phyloP scores from a whole-genome alignment of 2,888 invertebrate genomes.

The Diadegma fenestrale region DNA sequence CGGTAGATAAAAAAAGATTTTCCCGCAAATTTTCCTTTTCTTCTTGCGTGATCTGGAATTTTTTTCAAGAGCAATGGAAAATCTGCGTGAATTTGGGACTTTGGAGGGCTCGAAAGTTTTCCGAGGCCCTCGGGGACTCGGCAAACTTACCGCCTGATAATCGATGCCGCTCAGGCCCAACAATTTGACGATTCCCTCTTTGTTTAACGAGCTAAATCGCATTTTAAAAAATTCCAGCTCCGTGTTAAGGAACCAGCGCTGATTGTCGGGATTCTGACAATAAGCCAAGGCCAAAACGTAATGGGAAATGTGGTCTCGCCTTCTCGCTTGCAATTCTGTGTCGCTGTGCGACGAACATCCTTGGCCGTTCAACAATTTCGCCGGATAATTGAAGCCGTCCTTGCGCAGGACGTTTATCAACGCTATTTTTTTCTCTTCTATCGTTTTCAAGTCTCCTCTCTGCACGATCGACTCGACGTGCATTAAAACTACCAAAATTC shows the following conservation, averaged over 20 bases:
- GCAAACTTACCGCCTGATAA: slow-evolving; percentile 86
- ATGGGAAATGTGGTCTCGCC: slow-evolving; percentile 96
- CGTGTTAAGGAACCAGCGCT: slow-evolving; percentile 94
- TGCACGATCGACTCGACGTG: slow-evolving; percentile 90
- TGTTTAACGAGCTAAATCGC: slow-evolving; percentile 89
- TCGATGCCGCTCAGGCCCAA: slow-evolving; percentile 89
- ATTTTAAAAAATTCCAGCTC: slow-evolving; percentile 96
- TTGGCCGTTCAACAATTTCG: slow-evolving; percentile 87
- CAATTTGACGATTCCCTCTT: slow-evolving; percentile 89
- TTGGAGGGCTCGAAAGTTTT: no score
- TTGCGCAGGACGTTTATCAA: slow-evolving; percentile 89
- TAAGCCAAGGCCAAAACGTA: slow-evolving; percentile 96
- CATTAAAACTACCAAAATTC: slow-evolving; percentile 87
- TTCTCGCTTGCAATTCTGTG: slow-evolving; percentile 88
- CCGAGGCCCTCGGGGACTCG: neutral
- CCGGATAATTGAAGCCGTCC: slow-evolving; percentile 89
- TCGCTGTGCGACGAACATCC: slow-evolving; percentile 86
- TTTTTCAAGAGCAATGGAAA: no score
- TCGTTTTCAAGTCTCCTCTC: slow-evolving; percentile 87
- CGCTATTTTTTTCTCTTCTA: slow-evolving; percentile 89
- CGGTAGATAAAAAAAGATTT: slow-evolving; percentile 88
- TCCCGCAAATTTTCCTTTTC: slow-evolving; percentile 89
- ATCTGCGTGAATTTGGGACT: no score
- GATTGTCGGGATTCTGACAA: slow-evolving; percentile 93
- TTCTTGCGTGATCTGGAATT: slow-evolving; percentile 87